phyloP scores from a whole-genome alignment of 1,140 invertebrate genomes.

The Formica exsecta region DNA sequence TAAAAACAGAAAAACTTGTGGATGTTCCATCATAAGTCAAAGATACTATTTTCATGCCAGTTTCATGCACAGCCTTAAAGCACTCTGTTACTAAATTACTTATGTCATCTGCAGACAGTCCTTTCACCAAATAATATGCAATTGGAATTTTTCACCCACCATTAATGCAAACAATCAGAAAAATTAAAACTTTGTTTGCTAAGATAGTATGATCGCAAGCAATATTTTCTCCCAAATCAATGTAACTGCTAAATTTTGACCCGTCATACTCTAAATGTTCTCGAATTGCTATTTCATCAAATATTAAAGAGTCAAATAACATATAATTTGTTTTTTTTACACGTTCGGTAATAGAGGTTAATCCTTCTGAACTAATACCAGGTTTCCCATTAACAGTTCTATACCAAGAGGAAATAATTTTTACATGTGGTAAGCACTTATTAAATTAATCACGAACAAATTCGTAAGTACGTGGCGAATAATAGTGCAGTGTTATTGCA shows the following conservation, averaged over 20 bases:
- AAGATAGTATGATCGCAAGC: neutral
- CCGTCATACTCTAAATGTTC: neutral
- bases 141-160: neutral
- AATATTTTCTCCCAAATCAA: neutral
- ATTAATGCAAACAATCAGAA: neutral
- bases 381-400: too few relatives aligned
- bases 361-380: too few relatives aligned
- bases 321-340: too few relatives aligned
- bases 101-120: neutral
- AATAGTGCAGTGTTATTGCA: too few relatives aligned
- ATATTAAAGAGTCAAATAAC: neutral
- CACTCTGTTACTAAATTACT: neutral
- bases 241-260: neutral
- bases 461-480: too few relatives aligned
- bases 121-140: neutral
- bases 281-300: slow-evolving; percentile 4
- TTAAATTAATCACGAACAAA: too few relatives aligned
- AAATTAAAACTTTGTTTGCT: neutral
- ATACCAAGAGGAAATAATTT: too few relatives aligned
- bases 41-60: neutral
- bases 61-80: neutral
- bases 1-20: neutral
- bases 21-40: neutral
- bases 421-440: too few relatives aligned
- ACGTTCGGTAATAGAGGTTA: too few relatives aligned